Evolutionary conservation across 2,797 vertebrate species (phyloP).

Genomic region (Anguilla megastoma): DNA sequence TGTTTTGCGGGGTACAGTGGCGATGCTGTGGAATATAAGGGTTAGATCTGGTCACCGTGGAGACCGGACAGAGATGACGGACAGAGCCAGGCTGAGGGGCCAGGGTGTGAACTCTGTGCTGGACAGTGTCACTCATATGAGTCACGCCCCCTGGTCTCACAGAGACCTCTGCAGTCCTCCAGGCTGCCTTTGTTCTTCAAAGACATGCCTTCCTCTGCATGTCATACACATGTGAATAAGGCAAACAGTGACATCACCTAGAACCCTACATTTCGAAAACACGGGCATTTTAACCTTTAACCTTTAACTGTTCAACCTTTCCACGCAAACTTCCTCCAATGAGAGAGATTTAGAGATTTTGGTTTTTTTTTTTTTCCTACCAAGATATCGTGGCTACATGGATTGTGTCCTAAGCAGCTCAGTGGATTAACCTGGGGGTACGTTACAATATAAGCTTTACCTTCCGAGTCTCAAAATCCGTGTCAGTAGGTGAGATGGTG

Average conservation of each 20-base stretch:
- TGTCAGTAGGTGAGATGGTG: not conserved
- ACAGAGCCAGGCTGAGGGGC: not conserved
- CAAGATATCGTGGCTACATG: constrained; percentile 81
- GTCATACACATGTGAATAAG: constrained; percentile 48
- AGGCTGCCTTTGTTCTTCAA: constrained; percentile 61
- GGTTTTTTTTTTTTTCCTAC: not conserved
- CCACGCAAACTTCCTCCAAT: not conserved
- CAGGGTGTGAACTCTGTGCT: not conserved
- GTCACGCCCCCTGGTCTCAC: constrained; percentile 53
- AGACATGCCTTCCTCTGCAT: constrained; percentile 59
- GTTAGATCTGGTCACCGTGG: constrained; percentile 68
- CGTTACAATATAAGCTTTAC: not conserved
- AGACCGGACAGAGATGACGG: not conserved
- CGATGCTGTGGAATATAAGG: constrained; percentile 87
- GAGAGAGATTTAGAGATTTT: not conserved
- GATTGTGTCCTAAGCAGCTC: constrained; percentile 73
- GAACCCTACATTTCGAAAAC: not conserved
- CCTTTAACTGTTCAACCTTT: not conserved
- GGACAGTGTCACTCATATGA: constrained; percentile 40
- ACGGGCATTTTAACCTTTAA: not conserved
- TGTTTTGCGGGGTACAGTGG: constrained; percentile 95
- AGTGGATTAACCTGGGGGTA: not conserved
- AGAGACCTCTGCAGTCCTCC: constrained; percentile 44
- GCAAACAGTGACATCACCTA: constrained; percentile 20
- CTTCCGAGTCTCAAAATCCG: not conserved